phyloP scores from a whole-genome alignment of 2,888 invertebrate species.

The Synanthedon vespiformis region DNA sequence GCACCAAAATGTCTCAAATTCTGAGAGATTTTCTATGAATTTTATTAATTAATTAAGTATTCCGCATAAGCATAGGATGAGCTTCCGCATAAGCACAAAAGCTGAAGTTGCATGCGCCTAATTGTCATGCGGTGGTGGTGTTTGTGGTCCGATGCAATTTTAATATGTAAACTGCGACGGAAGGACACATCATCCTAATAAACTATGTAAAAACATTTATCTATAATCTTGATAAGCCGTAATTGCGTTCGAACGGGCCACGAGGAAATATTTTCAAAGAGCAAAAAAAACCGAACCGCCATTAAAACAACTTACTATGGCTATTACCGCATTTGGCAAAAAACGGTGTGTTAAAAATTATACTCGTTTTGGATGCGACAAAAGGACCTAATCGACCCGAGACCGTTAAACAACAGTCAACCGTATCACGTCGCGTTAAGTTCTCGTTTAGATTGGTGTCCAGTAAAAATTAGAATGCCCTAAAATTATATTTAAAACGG shows the following conservation, averaged over 20 bases:
- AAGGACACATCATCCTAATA: conserved; percentile 44
- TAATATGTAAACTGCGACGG: conserved; percentile 25
- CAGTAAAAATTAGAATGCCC: conserved; percentile 28
- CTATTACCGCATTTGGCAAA: conserved; percentile 52
- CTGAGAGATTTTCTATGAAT: too few species aligned
- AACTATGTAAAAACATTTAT: conserved; percentile 47
- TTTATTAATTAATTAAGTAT: too few species aligned
- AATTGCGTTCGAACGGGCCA: conserved; percentile 46
- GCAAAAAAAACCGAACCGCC: conserved; percentile 44
- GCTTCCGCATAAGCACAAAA: neutral
- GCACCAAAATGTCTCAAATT: too few species aligned
- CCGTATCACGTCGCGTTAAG: conserved; percentile 5
- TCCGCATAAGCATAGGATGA: too few species aligned
- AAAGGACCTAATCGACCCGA: conserved; percentile 15
- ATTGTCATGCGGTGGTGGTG: neutral
- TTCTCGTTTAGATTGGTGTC: conserved; percentile 11
- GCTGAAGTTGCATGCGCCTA: neutral
- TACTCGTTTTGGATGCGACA: conserved; percentile 12
- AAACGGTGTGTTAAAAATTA: conserved; percentile 55
- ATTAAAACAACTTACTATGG: conserved; percentile 40
- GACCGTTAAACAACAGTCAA: conserved; percentile 6
- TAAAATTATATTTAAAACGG: conserved; percentile 38
- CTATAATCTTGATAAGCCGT: conserved; percentile 59
- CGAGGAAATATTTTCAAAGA: conserved; percentile 45
- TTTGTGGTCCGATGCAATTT: conserved; percentile 10